These are phyloP conservation scores for Oligia fasciuncula DNA, from an alignment of 2,888 invertebrate species.

Conservation along the genomic window DNA sequence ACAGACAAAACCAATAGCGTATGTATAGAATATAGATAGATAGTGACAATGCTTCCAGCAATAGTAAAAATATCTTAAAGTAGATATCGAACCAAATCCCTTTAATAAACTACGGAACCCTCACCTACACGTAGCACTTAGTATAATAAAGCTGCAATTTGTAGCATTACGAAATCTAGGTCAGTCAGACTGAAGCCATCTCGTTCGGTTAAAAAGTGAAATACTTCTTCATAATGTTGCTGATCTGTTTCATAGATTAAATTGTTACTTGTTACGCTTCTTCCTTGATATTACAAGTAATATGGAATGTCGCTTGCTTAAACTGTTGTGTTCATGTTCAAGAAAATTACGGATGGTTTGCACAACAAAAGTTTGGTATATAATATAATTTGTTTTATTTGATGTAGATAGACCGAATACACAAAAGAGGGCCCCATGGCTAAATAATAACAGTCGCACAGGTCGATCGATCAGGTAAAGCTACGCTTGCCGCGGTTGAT, in stretches of 20 bases:
- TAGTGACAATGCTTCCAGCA: too few relatives aligned
- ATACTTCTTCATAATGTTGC: conserved; percentile 43
- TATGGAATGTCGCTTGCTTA: not conserved
- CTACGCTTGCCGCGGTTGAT: too few relatives aligned
- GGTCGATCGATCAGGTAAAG: too few relatives aligned
- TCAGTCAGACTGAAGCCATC: conserved; percentile 62
- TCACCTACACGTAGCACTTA: conserved; percentile 24
- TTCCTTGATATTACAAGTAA: conserved; percentile 24
- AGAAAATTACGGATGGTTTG: not conserved
- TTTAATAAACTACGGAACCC: conserved; percentile 44
- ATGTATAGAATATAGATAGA: not conserved
- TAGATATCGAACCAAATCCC: not conserved
- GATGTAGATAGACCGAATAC: not conserved
- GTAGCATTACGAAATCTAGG: conserved; percentile 68
- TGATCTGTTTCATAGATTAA: conserved; percentile 47
- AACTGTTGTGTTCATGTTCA: not conserved
- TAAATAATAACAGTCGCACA: too few relatives aligned
- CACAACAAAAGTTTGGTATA: not conserved
- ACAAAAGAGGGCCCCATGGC: not conserved
- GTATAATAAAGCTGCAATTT: conserved; percentile 61
- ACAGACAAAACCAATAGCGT: not conserved
- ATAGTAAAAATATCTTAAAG: too few relatives aligned
- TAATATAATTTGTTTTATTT: not conserved
- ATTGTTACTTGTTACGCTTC: conserved; percentile 34
- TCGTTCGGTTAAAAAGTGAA: conserved; percentile 50